Conservation (phyloP, 2,888 invertebrate species). For the Drymonia ruficornis region DNA sequence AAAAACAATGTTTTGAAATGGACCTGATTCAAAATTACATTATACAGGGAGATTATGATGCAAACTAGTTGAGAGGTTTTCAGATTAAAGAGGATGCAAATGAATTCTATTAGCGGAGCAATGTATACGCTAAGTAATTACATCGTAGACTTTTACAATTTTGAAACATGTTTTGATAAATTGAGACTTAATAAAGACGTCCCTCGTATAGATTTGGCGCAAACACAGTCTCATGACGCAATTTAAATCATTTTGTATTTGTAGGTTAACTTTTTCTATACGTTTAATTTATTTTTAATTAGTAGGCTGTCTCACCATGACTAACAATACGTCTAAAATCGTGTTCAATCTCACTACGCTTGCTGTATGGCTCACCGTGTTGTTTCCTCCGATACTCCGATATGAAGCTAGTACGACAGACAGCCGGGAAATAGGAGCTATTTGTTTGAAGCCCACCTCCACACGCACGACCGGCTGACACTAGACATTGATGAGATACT, state of each 20-base stretch:
- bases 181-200: background rate
- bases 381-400: background rate
- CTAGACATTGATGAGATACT: slow-evolving; percentile 4
- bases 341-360: background rate
- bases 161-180: background rate
- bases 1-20: slow-evolving; percentile 30
- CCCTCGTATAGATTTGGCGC: too few species aligned
- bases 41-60: slow-evolving; percentile 53
- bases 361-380: background rate
- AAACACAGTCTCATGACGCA: too few species aligned
- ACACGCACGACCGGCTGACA: background rate
- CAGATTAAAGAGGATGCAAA: slow-evolving; percentile 69
- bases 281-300: too few species aligned
- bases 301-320: too few species aligned
- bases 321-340: background rate
- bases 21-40: slow-evolving; percentile 34
- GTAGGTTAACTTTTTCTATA: too few species aligned
- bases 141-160: slow-evolving; percentile 48
- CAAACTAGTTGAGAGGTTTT: slow-evolving; percentile 67
- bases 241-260: too few species aligned
- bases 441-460: slow-evolving; percentile 3
- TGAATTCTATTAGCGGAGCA: slow-evolving; percentile 72
- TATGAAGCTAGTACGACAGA: slow-evolving; percentile 1
- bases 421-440: slow-evolving; percentile 2
- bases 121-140: slow-evolving; percentile 66